A percentile compares a stretch with the other conserved stretches of the same genome.
Evolutionary conservation across 37 sponge, comb jelly and placozoan genomes (phyloP).

Genomic region (Spongilla lacustris): DNA sequence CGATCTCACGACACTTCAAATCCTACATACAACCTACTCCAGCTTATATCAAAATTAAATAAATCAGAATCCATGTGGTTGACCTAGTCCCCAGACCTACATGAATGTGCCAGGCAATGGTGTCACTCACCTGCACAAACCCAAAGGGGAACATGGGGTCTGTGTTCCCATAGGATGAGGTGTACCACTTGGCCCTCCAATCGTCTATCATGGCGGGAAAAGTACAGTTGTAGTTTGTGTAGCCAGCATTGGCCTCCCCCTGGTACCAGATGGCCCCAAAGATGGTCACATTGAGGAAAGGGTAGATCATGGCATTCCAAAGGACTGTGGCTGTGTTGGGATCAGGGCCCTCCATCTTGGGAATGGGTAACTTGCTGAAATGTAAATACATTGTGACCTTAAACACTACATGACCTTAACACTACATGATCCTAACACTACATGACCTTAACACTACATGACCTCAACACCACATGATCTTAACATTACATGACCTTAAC

Average conservation of each 20-base stretch:
- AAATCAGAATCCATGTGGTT: no score
- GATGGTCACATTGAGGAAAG: constrained; percentile 68
- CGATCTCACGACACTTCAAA: no score
- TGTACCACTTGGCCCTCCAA: constrained; percentile 74
- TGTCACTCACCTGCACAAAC: constrained; percentile 58
- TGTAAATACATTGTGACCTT: no score
- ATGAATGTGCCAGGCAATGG: constrained; percentile 28
- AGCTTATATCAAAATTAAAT: no score
- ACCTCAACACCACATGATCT: no score
- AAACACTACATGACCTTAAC: no score
- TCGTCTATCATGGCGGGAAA: constrained; percentile 81
- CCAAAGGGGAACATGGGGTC: constrained; percentile 46
- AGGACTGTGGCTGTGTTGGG: constrained; percentile 46
- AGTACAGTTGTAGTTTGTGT: constrained; percentile 45
- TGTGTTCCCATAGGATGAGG: constrained; percentile 15
- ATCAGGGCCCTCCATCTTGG: neutral
- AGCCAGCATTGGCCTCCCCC: constrained; percentile 74
- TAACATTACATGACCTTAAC: no score
- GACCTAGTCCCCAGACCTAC: constrained; percentile 31
- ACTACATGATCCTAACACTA: no score
- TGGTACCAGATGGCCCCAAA: constrained; percentile 82
- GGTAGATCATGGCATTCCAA: constrained; percentile 82
- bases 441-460: no score
- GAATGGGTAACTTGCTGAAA: neutral
- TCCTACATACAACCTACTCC: no score